Evolutionary conservation across 2,888 invertebrate genomes (phyloP).

Genomic region (Leucoma salicis): DNA sequence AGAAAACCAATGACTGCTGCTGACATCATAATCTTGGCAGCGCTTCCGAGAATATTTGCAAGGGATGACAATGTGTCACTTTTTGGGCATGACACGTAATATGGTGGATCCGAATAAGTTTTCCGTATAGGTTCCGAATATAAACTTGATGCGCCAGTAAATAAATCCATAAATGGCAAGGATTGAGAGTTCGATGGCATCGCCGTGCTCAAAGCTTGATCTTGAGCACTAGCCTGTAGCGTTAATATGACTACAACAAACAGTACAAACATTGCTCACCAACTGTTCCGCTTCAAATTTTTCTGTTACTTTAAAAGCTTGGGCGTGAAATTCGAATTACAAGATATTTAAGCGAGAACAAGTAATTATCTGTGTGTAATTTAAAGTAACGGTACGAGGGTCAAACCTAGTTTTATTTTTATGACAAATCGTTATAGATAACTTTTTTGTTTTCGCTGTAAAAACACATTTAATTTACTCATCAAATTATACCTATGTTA

Average conservation of each 20-base stretch:
- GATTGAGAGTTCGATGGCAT: conserved; percentile 46
- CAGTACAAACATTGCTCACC: conserved; percentile 63
- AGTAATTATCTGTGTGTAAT: conserved; percentile 56
- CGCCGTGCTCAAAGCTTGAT: conserved; percentile 58
- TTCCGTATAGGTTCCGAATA: conserved; percentile 64
- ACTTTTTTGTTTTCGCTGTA: too few species aligned
- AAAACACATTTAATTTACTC: too few species aligned
- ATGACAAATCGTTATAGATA: too few species aligned
- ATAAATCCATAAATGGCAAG: conserved; percentile 64
- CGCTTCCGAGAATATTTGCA: conserved; percentile 67
- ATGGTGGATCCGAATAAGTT: conserved; percentile 55
- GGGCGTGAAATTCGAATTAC: conserved; percentile 71
- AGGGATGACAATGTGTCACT: conserved; percentile 63
- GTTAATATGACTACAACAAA: conserved; percentile 58
- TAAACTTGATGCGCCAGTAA: conserved; percentile 63
- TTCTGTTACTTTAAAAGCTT: conserved; percentile 67
- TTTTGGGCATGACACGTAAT: conserved; percentile 62
- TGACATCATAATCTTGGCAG: conserved; percentile 74
- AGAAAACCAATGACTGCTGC: conserved; percentile 65
- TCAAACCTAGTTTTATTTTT: conserved; percentile 48
- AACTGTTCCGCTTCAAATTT: conserved; percentile 67
- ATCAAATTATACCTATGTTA: too few species aligned
- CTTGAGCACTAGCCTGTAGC: conserved; percentile 52
- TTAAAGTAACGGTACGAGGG: conserved; percentile 55
- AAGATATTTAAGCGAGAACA: conserved; percentile 58